phyloP scores from a whole-genome alignment of 2,113 vertebrate species.

The Cercopithecus mona region DNA sequence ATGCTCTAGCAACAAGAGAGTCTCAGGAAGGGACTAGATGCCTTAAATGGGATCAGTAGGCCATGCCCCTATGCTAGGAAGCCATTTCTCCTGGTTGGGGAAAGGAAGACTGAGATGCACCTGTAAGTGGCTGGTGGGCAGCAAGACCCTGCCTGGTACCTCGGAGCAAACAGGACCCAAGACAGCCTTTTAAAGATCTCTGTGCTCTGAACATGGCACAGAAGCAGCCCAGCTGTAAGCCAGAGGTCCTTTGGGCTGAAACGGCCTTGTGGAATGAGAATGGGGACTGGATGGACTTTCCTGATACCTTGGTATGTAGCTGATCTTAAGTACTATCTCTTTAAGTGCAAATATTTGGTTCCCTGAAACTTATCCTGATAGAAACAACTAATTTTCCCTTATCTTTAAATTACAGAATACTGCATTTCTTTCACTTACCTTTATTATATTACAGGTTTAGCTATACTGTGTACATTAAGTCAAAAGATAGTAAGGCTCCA shows the following conservation, averaged over 20 bases:
- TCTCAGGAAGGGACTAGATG: neutral
- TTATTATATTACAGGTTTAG: neutral
- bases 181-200: neutral
- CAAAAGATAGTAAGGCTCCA: neutral
- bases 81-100: neutral
- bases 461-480: neutral
- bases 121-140: neutral
- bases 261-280: neutral
- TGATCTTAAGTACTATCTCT: neutral
- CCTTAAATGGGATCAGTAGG: neutral
- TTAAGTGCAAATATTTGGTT: constrained; percentile 17
- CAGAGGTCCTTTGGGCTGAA: neutral
- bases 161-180: neutral
- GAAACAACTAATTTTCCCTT: neutral
- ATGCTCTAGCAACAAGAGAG: neutral
- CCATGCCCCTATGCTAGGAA: neutral
- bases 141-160: neutral
- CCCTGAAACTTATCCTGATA: neutral
- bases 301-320: neutral
- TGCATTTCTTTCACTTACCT: neutral
- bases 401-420: neutral
- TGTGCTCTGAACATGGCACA: neutral
- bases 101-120: neutral
- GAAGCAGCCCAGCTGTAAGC: neutral
- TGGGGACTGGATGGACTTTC: neutral